Evolutionary conservation across 2,888 invertebrate genomes (phyloP).

Genomic region (Ditula angustiorana): DNA sequence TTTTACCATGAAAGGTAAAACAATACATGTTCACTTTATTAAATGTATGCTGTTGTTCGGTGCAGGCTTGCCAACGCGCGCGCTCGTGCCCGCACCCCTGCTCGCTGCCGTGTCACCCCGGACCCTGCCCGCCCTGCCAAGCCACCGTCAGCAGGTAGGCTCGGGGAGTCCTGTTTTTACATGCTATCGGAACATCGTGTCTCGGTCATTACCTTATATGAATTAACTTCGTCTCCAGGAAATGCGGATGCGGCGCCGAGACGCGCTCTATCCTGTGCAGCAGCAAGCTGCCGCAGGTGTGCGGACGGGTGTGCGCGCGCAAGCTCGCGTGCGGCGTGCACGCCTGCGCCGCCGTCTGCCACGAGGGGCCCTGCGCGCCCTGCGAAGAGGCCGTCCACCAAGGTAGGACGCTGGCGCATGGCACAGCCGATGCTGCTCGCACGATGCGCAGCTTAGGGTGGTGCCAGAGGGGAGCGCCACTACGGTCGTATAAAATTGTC

Average conservation of each 20-base stretch:
- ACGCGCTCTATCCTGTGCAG: conserved; percentile 89
- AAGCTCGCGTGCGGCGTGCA: conserved; percentile 92
- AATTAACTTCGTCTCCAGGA: conserved; percentile 60
- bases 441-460: not conserved
- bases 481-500: too few species aligned
- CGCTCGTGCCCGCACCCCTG: conserved; percentile 88
- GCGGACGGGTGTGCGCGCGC: conserved; percentile 90
- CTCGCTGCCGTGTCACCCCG: conserved; percentile 95
- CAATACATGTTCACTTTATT: too few species aligned
- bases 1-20: too few species aligned
- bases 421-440: conserved; percentile 7
- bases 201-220: not conserved
- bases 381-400: conserved; percentile 89
- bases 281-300: conserved; percentile 89
- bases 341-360: conserved; percentile 90
- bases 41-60: not conserved
- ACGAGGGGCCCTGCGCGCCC: conserved; percentile 90
- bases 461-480: not conserved
- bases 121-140: conserved; percentile 96
- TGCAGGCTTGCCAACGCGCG: conserved; percentile 88
- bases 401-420: conserved; percentile 65
- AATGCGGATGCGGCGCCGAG: conserved; percentile 92
- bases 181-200: too few species aligned
- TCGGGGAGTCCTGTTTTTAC: not conserved
- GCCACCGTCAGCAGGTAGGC: conserved; percentile 88